Evolutionary conservation across 2,797 vertebrate genomes (phyloP).

Genomic region (Alfaro cultratus): DNA sequence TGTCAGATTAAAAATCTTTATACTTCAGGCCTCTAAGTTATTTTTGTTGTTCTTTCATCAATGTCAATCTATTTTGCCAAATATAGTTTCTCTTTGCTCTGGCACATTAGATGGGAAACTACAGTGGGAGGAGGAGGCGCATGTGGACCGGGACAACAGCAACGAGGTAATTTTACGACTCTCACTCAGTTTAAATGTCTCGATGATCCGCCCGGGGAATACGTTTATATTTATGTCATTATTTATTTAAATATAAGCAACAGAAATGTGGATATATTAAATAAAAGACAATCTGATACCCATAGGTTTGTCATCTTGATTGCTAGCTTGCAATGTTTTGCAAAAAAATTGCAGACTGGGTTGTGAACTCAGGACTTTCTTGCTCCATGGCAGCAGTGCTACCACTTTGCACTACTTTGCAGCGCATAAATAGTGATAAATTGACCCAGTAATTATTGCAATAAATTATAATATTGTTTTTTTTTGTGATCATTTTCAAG

Average conservation of each 20-base stretch:
- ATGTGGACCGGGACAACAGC: slow-evolving; percentile 88
- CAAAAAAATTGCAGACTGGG: neutral
- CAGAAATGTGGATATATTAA: neutral
- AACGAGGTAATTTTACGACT: slow-evolving; percentile 81
- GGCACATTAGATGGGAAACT: slow-evolving; percentile 88
- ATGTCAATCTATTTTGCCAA: neutral
- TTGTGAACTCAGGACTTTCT: neutral
- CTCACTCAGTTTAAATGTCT: neutral
- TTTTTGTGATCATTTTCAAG: too few species aligned
- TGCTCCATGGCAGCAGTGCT: neutral
- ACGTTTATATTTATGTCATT: neutral
- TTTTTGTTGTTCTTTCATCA: neutral
- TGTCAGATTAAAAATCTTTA: neutral
- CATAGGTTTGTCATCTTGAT: neutral
- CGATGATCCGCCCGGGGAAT: neutral
- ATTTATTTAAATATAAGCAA: neutral
- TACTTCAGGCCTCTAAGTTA: neutral
- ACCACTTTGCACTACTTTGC: too few species aligned
- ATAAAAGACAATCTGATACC: neutral
- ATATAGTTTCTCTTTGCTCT: slow-evolving; percentile 9
- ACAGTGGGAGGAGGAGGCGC: slow-evolving; percentile 92
- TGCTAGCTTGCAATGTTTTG: neutral
- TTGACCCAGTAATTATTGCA: too few species aligned
- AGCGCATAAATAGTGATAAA: too few species aligned
- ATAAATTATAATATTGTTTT: too few species aligned